Evolutionary conservation across 2,888 invertebrate genomes (phyloP), one percentile per base, ranked within the genome.

Genomic region (Standfussiana lucernea): DNA sequence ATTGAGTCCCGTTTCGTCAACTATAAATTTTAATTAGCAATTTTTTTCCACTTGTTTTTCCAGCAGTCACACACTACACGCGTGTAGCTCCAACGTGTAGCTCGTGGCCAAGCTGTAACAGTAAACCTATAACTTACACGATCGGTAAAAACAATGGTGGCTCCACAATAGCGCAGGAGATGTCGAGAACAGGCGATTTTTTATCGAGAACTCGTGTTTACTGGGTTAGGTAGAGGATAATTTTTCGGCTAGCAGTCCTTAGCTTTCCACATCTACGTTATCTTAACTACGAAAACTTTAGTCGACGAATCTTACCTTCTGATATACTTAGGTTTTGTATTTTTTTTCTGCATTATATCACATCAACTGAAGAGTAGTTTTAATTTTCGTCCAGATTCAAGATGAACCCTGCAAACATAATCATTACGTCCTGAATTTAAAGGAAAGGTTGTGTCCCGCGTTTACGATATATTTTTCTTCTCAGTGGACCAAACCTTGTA

Each of bases 71-170:
- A 28, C 56, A 18, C 56, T 28, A 56, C n/a, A n/a, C 37, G 62
- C 37, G 13, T 62, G 7, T 62, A 24, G 62, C 62, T 59, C 18
- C 3, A 3, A n/a, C 37, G 24, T 37, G 37, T 37, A 35, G 62
- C 24, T 37, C n/a, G 62, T 62, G 62, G 62, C 37, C 62, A 13
- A n/a, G 37, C 2, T 15, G 13, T 70, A 45, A 42, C 70, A 45
- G 68, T 50, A 77, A 50, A 64, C 37, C 59, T n/a, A 72, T 68
- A 77, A 67, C 50, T 81, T 67, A 72, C 2, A 6, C 37, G 37
- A 45, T 71, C 32, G 64, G 64, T 45, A 78, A 76, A 82, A 80
- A 83, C 78, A 81, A 77, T 77, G 56, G 71, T 67, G 32, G 45
- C 56, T 28, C 40, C 32, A 67, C 47, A 75, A 75, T 67, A 32